Evolutionary conservation across 2,888 invertebrate genomes (phyloP).

Genomic region (Stegana nigrithorax): DNA sequence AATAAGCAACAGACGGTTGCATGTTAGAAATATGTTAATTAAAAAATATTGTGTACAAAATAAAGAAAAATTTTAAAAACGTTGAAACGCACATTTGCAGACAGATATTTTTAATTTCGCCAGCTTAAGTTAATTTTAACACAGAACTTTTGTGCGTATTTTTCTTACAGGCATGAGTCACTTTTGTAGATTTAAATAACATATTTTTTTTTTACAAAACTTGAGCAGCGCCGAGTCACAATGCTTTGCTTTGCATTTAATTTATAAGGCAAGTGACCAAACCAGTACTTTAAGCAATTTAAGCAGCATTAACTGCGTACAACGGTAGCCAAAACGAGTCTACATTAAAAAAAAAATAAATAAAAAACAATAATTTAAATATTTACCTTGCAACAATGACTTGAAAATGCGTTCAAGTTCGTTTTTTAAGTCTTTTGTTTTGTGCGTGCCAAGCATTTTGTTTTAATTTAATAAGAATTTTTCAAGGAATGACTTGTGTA

Average conservation of each 20-base stretch:
- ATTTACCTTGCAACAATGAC: neutral
- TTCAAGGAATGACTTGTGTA: constrained; percentile 42
- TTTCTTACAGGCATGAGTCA: too few relatives aligned
- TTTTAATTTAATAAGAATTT: constrained; percentile 22
- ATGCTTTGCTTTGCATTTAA: neutral
- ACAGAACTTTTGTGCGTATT: too few relatives aligned
- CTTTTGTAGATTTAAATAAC: too few relatives aligned
- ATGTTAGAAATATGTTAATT: constrained; percentile 9
- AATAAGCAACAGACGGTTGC: too few relatives aligned
- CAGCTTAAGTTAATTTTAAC: too few relatives aligned
- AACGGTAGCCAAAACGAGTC: neutral
- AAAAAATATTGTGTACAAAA: too few relatives aligned
- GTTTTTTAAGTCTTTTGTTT: constrained; percentile 45
- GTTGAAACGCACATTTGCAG: too few relatives aligned
- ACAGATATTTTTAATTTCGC: neutral
- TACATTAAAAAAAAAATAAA: neutral
- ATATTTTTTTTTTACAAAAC: neutral
- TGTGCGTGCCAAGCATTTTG: constrained; percentile 3
- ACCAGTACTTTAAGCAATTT: neutral
- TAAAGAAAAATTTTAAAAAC: too few relatives aligned
- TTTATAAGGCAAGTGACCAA: neutral
- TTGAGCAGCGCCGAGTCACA: neutral
- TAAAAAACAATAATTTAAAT: neutral
- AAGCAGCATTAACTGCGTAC: too few relatives aligned
- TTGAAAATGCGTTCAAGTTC: constrained; percentile 29